These are phyloP conservation scores for Tethea ocularis DNA, from an alignment of 2,888 invertebrate genomes.

Conservation along the genomic window DNA sequence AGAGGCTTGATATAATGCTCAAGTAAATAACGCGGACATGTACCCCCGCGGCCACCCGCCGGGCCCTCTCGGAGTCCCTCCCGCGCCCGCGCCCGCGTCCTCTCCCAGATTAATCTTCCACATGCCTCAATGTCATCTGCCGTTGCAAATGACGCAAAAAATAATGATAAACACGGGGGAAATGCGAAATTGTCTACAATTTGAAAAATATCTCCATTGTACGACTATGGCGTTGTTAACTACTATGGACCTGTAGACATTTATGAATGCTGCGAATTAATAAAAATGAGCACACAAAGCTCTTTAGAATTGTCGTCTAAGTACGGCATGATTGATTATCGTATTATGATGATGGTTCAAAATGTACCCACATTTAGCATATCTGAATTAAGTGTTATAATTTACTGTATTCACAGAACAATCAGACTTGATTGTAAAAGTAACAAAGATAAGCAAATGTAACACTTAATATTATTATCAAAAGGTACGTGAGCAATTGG, in stretches of 20 bases:
- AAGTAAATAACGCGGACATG: slow-evolving; percentile 69
- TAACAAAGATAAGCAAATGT: neutral
- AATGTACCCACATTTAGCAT: neutral
- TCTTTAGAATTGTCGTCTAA: neutral
- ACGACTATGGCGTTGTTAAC: slow-evolving; percentile 6
- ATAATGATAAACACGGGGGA: slow-evolving; percentile 58
- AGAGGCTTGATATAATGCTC: slow-evolving; percentile 65
- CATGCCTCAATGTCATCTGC: slow-evolving; percentile 74
- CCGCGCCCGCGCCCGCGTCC: slow-evolving; percentile 25
- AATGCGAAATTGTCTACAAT: slow-evolving; percentile 37
- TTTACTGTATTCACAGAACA: too few species aligned
- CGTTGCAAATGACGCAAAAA: slow-evolving; percentile 72
- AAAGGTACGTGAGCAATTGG: neutral
- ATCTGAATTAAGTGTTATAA: too few species aligned
- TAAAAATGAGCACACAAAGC: neutral
- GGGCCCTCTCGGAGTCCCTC: slow-evolving; percentile 13
- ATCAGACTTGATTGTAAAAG: too few species aligned
- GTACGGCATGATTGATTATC: neutral
- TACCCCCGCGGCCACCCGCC: slow-evolving; percentile 27
- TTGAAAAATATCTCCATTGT: slow-evolving; percentile 26
- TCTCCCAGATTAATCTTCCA: slow-evolving; percentile 67
- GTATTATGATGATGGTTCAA: too few species aligned
- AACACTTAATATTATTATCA: neutral
- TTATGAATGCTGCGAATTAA: slow-evolving; percentile 3
- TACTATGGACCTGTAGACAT: slow-evolving; percentile 1